These are phyloP conservation scores for Phengaris arion DNA, from an alignment of 2,888 invertebrate genomes.

Conservation along the genomic window DNA sequence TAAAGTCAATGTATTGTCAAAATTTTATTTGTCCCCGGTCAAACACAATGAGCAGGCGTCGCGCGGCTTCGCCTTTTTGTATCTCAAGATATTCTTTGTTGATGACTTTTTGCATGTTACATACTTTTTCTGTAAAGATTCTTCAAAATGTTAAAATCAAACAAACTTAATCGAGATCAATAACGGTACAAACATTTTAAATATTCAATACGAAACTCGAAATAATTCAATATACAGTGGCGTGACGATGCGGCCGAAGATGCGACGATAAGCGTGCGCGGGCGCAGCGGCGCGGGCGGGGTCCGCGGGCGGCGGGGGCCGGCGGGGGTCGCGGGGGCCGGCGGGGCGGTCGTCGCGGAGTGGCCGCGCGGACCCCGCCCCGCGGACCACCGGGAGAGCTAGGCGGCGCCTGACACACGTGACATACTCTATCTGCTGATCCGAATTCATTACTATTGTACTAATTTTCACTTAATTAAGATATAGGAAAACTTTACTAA, in stretches of 20 bases:
- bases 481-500: background rate
- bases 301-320: conserved; percentile 39
- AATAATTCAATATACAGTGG: conserved; percentile 44
- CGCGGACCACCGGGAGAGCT: conserved; percentile 79
- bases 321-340: conserved; percentile 43
- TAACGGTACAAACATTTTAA: conserved; percentile 24
- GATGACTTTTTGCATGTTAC: conserved; percentile 12
- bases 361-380: conserved; percentile 76
- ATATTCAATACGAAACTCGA: conserved; percentile 33
- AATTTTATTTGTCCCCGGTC: conserved; percentile 68
- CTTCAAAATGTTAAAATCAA: background rate
- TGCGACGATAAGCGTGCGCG: conserved; percentile 68
- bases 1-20: conserved; percentile 76
- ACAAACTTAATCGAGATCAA: conserved; percentile 20
- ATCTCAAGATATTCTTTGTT: background rate
- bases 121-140: background rate
- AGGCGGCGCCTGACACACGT: conserved; percentile 67
- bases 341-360: conserved; percentile 61
- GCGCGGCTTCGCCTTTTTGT: conserved; percentile 63
- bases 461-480: conserved; percentile 26
- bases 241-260: conserved; percentile 72
- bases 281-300: conserved; percentile 49
- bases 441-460: conserved; percentile 46
- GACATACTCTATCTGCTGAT: conserved; percentile 55
- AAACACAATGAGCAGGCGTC: conserved; percentile 69